Evolutionary conservation across 2,113 vertebrate genomes (phyloP), one percentile per base, ranked within the genome.

Genomic region (Synchiropus splendidus): DNA sequence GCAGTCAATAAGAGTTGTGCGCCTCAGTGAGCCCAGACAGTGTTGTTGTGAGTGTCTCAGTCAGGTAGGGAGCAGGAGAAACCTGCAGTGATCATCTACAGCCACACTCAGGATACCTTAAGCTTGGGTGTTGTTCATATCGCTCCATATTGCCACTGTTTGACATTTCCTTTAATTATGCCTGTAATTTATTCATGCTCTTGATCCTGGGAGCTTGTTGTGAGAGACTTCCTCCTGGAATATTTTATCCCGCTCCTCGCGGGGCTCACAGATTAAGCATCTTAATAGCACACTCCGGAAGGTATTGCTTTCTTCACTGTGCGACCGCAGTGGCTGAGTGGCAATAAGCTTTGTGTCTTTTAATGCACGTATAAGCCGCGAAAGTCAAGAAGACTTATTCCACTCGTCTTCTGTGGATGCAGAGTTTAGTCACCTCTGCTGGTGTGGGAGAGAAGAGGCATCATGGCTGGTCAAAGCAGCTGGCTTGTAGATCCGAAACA

Each of bases 101-200:
- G 56, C 58, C 42, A 61, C 61, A 61, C 58, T 59, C 50, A 45
- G 51, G 70, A 70, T 81, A 58, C 64, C 70, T 68, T 55, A 72
- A 70, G 69, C 66, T 58, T 64, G 69, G 50, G 48, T 60, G 36
- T 78, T 50, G 60, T 85, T 85, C 80, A 80, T 83, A 82, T 72
- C 33, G 71, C 69, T 74, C 61, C 60, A 78, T 82, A 81, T 72
- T 80, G 70, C 51, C 62, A 58, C 51, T 48, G 61, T 79, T 77
- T 85, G 84, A 85, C 81, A 85, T 82, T 84, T 77, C 44, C 81
- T 84, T 85, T 84, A 86, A 86, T 86, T 85, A 84, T 75, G 73
- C 63, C 64, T 51, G 71, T 85, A 83, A 86, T 85, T 83, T 86
- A 84, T 86, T 86, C 83, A 86, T 84, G 74, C 72, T 56, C 75